Percentiles rank a stretch among this genome's conserved stretches.
Conservation (phyloP, 2,888 invertebrate genomes). For the Periphyllus acericola region DNA sequence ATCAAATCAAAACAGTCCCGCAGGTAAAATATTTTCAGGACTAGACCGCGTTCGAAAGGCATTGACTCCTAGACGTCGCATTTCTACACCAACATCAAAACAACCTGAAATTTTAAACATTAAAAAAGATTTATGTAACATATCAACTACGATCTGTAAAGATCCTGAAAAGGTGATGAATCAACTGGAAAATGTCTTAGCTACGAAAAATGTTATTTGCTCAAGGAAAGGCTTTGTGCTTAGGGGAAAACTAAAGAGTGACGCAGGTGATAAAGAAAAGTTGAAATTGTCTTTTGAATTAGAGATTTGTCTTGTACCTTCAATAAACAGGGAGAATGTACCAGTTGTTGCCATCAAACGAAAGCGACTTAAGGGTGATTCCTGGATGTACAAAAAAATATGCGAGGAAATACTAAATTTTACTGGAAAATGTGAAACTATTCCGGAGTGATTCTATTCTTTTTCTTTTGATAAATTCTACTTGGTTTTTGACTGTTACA, state of each 20-base stretch:
- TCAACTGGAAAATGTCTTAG: conserved; percentile 73
- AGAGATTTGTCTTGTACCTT: conserved; percentile 73
- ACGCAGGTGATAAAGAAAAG: conserved; percentile 45
- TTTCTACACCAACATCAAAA: conserved; percentile 12
- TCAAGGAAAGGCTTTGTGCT: conserved; percentile 72
- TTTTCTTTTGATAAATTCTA: not conserved
- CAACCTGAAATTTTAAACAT: conserved; percentile 52
- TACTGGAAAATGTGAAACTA: conserved; percentile 66
- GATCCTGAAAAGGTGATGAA: conserved; percentile 75
- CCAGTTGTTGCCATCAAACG: conserved; percentile 74
- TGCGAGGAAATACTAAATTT: conserved; percentile 78
- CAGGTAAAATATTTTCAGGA: conserved; percentile 68
- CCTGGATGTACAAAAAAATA: conserved; percentile 82
- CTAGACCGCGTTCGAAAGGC: conserved; percentile 76
- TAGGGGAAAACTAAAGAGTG: conserved; percentile 72
- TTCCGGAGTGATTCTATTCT: conserved; percentile 33
- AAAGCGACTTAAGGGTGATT: conserved; percentile 80
- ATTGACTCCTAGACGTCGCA: conserved; percentile 74
- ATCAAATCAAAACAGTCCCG: conserved; percentile 38
- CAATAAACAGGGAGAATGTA: conserved; percentile 65
- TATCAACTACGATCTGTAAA: conserved; percentile 76
- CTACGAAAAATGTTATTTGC: conserved; percentile 72
- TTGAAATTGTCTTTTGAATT: conserved; percentile 75
- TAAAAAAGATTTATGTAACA: conserved; percentile 75
- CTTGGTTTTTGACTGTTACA: conserved; percentile 31